Base-by-base conservation (phyloP, 2,888 invertebrate species). In the Pseudococcus viburni region DNA sequence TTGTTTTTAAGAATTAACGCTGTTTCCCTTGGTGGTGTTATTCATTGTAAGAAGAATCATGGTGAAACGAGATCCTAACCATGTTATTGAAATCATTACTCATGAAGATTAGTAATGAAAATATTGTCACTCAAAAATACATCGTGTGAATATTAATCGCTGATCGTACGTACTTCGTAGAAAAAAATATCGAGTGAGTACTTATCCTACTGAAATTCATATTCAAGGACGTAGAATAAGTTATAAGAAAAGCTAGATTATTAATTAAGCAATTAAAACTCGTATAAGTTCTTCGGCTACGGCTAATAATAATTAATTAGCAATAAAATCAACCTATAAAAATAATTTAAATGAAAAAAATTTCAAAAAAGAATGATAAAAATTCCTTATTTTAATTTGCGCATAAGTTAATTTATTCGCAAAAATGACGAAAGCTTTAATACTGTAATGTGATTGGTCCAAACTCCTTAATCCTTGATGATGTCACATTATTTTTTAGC, bases 41-140 rank as follows among this genome's bases (percentile, higher is more conserved):
- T 17, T 73, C 73, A 73, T 39, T 17, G 64, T 15, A 22, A 9
- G 64, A 22, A 9, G 5, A 64, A 59, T 59, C 59, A 59, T 8
- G 9, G 26, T 68, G 7, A 3, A 68, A 12, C 26, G 11, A 68
- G 11, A 68, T 15, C 26, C 15, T 22, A 26, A 68, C 17, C 4
- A 6, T 26, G 68, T 59, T 17, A 59, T 22, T 26, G 26, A 68
- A 68, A 68, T 68, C 5, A 26, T 8, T 68, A 68, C 26, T 68
- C 68, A 15, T 68, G 12, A 22, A 68, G 26, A 26, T 68, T 68
- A 26, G 26, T 68, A 11, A 68, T 42, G 42, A 42, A 42, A 26
- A 68, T 68, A 68, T 68, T 68, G 26, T 68, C 68, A 68, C 68
- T 68, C 26, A 26, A 68, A 68, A 68, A 68, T 68, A 68, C 68